Evolutionary conservation across 2,113 vertebrate species (phyloP).

Genomic region (Sinocyclocheilus anophthalmus): DNA sequence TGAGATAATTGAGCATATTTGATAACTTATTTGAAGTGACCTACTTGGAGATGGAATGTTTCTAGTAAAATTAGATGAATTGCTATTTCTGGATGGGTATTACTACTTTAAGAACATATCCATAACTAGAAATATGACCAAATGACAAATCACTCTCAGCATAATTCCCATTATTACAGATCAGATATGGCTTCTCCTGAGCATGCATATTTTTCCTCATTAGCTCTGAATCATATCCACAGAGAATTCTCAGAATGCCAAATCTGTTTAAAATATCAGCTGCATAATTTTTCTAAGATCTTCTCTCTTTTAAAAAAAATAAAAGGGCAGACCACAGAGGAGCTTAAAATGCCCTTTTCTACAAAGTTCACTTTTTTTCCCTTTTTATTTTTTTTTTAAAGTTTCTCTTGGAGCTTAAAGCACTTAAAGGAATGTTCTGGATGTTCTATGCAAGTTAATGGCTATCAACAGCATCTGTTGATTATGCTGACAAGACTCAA

Average conservation of each 20-base stretch:
- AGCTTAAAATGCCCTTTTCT: slow-evolving; percentile 19
- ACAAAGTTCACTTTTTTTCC: slow-evolving; percentile 10
- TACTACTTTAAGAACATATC: background rate
- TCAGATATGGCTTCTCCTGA: slow-evolving; percentile 15
- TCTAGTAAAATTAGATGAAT: background rate
- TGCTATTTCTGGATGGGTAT: background rate
- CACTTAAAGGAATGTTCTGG: background rate
- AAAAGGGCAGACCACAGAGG: slow-evolving; percentile 46
- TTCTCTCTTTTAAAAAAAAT: background rate
- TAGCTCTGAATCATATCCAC: slow-evolving; percentile 4
- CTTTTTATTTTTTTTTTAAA: background rate
- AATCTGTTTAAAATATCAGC: slow-evolving; percentile 23
- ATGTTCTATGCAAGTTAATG: background rate
- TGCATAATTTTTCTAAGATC: slow-evolving; percentile 44
- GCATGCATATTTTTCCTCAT: slow-evolving; percentile 7
- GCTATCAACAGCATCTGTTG: background rate
- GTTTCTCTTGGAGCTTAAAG: slow-evolving; percentile 4
- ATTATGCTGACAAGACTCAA: background rate
- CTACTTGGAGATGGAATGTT: background rate
- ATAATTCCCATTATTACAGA: slow-evolving; percentile 6
- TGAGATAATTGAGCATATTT: background rate
- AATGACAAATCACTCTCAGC: slow-evolving; percentile 11
- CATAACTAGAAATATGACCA: background rate
- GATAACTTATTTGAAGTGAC: background rate
- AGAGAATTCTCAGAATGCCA: slow-evolving; percentile 7